Evolutionary conservation across 2,888 invertebrate genomes (phyloP).

Genomic region (Drosophila paramelanica): DNA sequence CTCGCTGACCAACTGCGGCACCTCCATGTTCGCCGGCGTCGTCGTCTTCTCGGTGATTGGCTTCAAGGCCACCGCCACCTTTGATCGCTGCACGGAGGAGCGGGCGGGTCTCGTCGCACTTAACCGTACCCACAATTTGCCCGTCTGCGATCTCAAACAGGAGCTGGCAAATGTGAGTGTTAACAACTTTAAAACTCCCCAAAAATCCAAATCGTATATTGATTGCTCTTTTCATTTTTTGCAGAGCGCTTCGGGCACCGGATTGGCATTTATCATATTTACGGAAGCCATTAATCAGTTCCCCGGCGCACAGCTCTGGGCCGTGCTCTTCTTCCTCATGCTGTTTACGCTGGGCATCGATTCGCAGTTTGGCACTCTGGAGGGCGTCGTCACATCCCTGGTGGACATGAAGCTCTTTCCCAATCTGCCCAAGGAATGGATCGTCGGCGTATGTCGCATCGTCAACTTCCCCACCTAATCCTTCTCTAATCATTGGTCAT

Average conservation of each 20-base stretch:
- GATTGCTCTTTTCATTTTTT: background rate
- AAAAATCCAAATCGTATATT: background rate
- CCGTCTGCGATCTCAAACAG: conserved; percentile 92
- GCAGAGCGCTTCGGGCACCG: conserved; percentile 98
- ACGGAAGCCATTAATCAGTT: conserved; percentile 99
- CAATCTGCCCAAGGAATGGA: conserved; percentile 94
- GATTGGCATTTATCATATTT: conserved; percentile 98
- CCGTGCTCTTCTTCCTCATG: conserved; percentile 98
- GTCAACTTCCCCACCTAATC: too few relatives aligned
- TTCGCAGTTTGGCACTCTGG: conserved; percentile 97
- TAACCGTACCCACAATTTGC: conserved; percentile 88
- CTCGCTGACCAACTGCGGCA: conserved; percentile 96
- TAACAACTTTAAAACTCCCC: background rate
- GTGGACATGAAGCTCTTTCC: conserved; percentile 98
- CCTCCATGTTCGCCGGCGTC: conserved; percentile 98
- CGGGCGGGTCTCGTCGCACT: conserved; percentile 86
- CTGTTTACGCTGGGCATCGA: conserved; percentile 98
- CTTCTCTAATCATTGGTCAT: background rate
- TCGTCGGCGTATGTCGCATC: conserved; percentile 88
- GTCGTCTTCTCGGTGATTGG: conserved; percentile 98
- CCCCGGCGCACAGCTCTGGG: conserved; percentile 98
- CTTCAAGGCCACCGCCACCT: conserved; percentile 88
- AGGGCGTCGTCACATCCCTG: conserved; percentile 97
- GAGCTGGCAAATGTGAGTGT: conserved; percentile 94
- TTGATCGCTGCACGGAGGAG: conserved; percentile 83